Conservation (phyloP, 2,113 vertebrate genomes). For the Pyrgilauda ruficollis region DNA sequence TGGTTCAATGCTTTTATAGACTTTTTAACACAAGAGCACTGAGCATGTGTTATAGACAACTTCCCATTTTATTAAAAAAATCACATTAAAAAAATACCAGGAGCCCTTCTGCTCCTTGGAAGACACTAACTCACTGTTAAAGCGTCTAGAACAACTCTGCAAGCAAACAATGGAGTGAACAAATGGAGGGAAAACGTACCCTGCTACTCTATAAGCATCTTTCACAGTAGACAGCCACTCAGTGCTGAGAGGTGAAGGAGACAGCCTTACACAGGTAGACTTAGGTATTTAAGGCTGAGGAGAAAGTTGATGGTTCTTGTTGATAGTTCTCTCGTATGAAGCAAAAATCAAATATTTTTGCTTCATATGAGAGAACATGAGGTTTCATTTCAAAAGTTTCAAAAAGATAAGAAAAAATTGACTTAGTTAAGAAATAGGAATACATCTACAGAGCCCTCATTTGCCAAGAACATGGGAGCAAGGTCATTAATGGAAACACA, state of each 20-base stretch:
- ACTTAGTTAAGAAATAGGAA: background rate
- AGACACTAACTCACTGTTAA: background rate
- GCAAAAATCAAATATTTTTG: background rate
- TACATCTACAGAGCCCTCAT: background rate
- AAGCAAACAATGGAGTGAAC: background rate
- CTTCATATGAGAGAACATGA: no score
- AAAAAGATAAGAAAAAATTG: background rate
- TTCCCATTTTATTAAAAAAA: background rate
- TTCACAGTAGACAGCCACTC: background rate
- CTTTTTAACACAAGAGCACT: background rate
- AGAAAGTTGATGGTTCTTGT: background rate
- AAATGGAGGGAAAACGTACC: background rate
- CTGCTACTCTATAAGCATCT: background rate
- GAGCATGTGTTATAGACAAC: background rate
- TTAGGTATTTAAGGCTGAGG: background rate
- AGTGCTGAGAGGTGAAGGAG: background rate
- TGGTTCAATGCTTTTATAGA: background rate
- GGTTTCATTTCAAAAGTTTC: background rate
- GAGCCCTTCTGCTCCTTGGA: background rate
- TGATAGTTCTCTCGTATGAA: background rate
- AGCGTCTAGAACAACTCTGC: background rate
- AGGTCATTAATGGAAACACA: background rate
- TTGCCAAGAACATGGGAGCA: background rate
- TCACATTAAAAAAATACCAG: background rate
- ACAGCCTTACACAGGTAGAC: background rate